Conservation (phyloP, 1,140 invertebrate species). For the Thaumatotibia leucotreta region DNA sequence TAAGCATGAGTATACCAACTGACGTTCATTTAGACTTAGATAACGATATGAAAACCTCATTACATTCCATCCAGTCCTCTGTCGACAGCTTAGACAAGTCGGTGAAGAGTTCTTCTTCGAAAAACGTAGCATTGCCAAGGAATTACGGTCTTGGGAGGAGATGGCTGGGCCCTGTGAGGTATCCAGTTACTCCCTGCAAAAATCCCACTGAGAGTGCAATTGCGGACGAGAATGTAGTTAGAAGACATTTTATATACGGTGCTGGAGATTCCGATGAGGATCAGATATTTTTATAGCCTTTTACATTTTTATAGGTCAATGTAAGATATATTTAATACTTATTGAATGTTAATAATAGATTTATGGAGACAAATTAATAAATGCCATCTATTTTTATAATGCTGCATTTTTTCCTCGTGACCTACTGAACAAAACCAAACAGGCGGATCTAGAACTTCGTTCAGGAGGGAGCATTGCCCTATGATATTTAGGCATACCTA, state of each 20-base stretch:
- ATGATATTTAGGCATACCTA: no score
- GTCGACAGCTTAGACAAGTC: constrained; percentile 60
- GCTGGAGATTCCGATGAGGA: constrained; percentile 72
- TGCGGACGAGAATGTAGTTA: constrained; percentile 43
- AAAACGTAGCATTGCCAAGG: constrained; percentile 72
- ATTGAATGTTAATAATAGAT: constrained; percentile 26
- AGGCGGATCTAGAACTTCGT: neutral
- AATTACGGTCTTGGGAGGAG: constrained; percentile 76
- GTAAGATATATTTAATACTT: constrained; percentile 17
- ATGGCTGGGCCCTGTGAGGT: constrained; percentile 78
- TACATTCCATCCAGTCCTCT: constrained; percentile 64
- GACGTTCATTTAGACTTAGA: constrained; percentile 59
- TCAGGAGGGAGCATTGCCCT: no score
- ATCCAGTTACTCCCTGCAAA: constrained; percentile 79
- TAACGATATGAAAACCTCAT: constrained; percentile 42
- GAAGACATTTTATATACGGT: constrained; percentile 69
- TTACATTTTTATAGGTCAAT: constrained; percentile 21
- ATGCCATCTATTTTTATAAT: constrained; percentile 16
- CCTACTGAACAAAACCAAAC: neutral
- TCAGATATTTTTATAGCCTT: constrained; percentile 73
- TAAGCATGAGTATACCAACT: constrained; percentile 68
- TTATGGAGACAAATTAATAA: constrained; percentile 30
- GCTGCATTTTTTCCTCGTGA: neutral
- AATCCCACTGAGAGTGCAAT: constrained; percentile 44
- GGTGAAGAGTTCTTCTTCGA: constrained; percentile 44